A percentile compares a stretch with the other conserved stretches of the same genome.
These are phyloP conservation scores for Syngnathus typhle DNA, from an alignment of 2,113 vertebrate genomes.

Conservation along the genomic window DNA sequence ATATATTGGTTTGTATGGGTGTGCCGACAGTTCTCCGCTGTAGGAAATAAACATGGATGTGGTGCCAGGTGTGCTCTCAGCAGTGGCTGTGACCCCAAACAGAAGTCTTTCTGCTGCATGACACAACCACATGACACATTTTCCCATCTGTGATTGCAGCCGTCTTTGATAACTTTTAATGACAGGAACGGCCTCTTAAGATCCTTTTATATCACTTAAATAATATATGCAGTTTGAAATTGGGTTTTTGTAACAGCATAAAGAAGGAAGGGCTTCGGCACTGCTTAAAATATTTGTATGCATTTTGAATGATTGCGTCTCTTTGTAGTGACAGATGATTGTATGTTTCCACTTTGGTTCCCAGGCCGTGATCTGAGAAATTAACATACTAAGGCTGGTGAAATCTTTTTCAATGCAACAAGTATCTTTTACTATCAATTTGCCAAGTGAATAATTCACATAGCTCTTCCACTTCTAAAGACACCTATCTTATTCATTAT, in stretches of 20 bases:
- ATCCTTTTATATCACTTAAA: slow-evolving; percentile 4
- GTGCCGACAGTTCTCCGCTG: slow-evolving; percentile 17
- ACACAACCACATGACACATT: slow-evolving; percentile 18
- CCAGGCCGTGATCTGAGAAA: slow-evolving; percentile 2
- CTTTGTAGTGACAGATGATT: neutral
- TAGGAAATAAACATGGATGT: slow-evolving; percentile 48
- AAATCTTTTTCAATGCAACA: slow-evolving; percentile 53
- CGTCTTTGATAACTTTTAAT: slow-evolving; percentile 35
- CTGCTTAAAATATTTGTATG: neutral
- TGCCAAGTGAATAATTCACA: slow-evolving; percentile 67
- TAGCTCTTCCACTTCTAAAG: slow-evolving; percentile 67
- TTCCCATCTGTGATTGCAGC: slow-evolving; percentile 27
- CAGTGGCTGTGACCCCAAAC: slow-evolving; percentile 54
- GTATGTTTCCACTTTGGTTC: neutral
- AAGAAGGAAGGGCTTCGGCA: neutral
- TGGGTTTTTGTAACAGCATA: neutral
- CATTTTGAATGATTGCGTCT: neutral
- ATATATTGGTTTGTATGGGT: neutral
- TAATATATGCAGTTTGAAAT: neutral
- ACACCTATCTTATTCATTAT: slow-evolving; percentile 65
- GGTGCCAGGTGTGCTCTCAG: slow-evolving; percentile 61
- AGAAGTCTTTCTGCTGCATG: slow-evolving; percentile 42
- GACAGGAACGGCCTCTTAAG: slow-evolving; percentile 1
- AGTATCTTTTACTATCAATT: slow-evolving; percentile 68
- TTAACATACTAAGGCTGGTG: slow-evolving; percentile 26